Conservation (phyloP, 2,113 vertebrate genomes). For the Mirza zaza region DNA sequence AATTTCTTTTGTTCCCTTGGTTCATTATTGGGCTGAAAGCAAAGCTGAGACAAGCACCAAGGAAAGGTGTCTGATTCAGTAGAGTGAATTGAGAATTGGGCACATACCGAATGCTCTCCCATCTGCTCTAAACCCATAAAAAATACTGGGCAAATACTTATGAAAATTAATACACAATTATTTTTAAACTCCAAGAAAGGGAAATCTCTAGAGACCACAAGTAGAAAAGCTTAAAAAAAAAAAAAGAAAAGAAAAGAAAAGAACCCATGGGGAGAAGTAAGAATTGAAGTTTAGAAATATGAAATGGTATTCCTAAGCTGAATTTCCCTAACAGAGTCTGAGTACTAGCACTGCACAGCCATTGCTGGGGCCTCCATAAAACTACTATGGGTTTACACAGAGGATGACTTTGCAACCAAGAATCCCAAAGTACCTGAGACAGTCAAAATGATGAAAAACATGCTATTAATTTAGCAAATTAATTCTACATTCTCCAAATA, state of each 20-base stretch:
- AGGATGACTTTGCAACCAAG: background rate
- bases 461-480: background rate
- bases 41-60: background rate
- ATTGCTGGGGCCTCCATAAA: background rate
- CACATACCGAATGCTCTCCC: background rate
- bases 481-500: background rate
- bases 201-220: background rate
- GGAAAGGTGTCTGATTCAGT: background rate
- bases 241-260: background rate
- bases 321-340: background rate
- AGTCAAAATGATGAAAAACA: background rate
- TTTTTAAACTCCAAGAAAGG: background rate
- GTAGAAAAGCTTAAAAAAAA: background rate
- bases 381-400: background rate
- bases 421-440: background rate
- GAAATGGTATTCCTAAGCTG: background rate
- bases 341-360: background rate
- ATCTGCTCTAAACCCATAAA: background rate
- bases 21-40: slow-evolving; percentile 35
- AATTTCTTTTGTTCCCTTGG: background rate
- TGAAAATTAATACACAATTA: background rate
- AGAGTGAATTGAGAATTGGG: background rate
- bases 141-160: background rate
- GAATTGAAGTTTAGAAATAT: background rate
- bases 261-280: background rate